Evolutionary conservation across 2,113 vertebrate species (phyloP), one percentile per base, ranked within the genome.

Genomic region (Corythornis cristatus): DNA sequence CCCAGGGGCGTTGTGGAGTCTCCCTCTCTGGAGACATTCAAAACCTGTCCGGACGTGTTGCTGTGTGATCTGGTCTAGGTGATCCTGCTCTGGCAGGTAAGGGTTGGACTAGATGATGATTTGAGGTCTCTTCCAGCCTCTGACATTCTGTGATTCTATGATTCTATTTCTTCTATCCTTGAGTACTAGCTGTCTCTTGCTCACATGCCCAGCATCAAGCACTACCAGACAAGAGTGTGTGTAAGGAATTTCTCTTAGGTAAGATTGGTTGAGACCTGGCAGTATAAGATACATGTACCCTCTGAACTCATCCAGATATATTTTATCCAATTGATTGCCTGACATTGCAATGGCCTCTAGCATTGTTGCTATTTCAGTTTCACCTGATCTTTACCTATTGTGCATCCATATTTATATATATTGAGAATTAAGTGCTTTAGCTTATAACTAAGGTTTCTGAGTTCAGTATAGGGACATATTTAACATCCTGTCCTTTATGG

Each of bases 401-500:
- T 45, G 50, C 53, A 75, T 83, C 53, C 73, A 93, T 93, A 95
- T 88, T 96, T 88, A 71, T 91, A 83, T 70, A 51, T 67, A 48
- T 25, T 51, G 48, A 90, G 35, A 88, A 95, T 81, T 83, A 94
- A 93, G 54, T 64, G 76, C 11, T 76, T 95, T 82, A 75, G 61
- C 48, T 86, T 86, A 66, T 86, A 86, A 74, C 76, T 77, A 60
- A 86, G 86, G 80, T 90, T 90, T 65, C 53, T 33, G 72, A 86
- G 72, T 86, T 95, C 86, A 84, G 9, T 51, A 61, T 51, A 68
- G 20, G 68, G 33, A 60, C 11, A 51, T 93, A 96, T 78, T 83
- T 91, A 48, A 51, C 45, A 35, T 74, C 22, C 31, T 74, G 26
- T 90, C 53, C 67, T 67, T 90, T 85, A 73, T 0, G 7, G 48